phyloP scores from a whole-genome alignment of 2,888 invertebrate genomes.

The Phorcus lineatus region DNA sequence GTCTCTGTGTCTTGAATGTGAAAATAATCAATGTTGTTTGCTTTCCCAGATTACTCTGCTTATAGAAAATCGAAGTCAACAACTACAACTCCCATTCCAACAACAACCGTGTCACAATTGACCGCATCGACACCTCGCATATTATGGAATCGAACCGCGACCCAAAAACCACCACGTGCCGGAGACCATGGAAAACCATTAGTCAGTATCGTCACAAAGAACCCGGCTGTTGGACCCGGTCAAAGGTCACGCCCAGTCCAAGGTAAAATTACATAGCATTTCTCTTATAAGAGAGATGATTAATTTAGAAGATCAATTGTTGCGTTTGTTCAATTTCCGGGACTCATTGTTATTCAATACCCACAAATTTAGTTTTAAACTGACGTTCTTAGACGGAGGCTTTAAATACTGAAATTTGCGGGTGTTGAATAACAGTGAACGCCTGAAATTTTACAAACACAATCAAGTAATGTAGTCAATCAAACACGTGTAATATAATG shows the following conservation, averaged over 20 bases:
- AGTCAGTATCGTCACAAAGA: not conserved
- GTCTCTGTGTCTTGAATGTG: not conserved
- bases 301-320: no score
- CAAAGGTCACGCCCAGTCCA: not conserved
- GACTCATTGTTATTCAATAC: no score
- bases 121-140: no score
- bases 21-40: not conserved
- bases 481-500: no score
- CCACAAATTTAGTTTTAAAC: no score
- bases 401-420: no score
- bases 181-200: not conserved
- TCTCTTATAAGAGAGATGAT: no score
- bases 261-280: not conserved
- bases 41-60: not conserved
- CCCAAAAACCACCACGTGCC: not conserved
- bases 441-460: no score
- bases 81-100: not conserved
- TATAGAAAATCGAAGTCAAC: not conserved
- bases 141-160: not conserved
- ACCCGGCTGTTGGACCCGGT: not conserved
- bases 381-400: no score
- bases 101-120: not conserved
- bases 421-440: no score
- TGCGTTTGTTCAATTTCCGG: no score
- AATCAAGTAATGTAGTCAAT: no score